Percentiles rank a stretch among this genome's conserved stretches.
These are phyloP conservation scores for Gopherus flavomarginatus DNA, from an alignment of 2,113 vertebrate species.

Conservation along the genomic window DNA sequence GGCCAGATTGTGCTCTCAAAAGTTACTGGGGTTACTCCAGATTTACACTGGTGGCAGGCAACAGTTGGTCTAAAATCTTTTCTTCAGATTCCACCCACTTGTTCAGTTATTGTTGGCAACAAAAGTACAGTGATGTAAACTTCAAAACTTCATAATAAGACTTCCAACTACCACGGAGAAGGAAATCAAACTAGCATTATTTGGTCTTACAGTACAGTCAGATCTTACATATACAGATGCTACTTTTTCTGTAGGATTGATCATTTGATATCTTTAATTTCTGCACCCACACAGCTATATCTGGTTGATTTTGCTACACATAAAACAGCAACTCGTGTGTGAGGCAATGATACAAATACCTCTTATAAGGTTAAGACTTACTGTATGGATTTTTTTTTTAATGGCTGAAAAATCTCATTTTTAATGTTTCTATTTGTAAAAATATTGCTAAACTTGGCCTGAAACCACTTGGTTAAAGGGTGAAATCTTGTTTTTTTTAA, in stretches of 20 bases:
- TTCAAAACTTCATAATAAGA: neutral
- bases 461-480: neutral
- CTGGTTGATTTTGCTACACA: neutral
- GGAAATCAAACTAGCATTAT: neutral
- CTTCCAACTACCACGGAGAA: neutral
- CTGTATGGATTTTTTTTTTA: neutral
- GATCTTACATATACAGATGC: neutral
- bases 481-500: neutral
- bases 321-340: neutral
- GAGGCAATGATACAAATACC: neutral
- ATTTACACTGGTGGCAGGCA: neutral
- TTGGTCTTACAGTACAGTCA: neutral
- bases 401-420: neutral
- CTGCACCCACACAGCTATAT: neutral
- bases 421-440: neutral
- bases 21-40: neutral
- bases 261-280: neutral
- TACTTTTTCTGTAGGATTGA: neutral
- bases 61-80: rapidly evolving
- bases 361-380: too few species aligned
- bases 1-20: neutral
- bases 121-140: neutral
- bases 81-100: neutral
- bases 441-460: neutral
- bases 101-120: neutral